A percentile compares a stretch with the other conserved stretches of the same genome.
These are phyloP conservation scores for Synergus laeviventris DNA, from an alignment of 2,888 invertebrate genomes.

Conservation along the genomic window DNA sequence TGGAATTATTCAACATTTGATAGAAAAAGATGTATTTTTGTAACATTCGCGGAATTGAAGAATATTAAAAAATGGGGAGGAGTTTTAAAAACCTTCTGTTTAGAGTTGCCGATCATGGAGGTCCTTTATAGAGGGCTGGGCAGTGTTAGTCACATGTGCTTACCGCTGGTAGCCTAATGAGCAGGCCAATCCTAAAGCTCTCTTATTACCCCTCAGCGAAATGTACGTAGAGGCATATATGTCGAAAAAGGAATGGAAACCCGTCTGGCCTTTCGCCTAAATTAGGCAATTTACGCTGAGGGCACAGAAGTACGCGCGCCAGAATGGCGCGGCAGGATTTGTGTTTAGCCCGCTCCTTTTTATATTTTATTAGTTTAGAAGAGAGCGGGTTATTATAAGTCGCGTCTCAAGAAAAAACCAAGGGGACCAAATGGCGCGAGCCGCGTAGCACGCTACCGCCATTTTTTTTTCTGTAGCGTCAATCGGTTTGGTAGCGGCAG, in stretches of 20 bases:
- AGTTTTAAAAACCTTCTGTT: background rate
- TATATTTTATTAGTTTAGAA: constrained; percentile 50
- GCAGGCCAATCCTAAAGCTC: constrained; percentile 47
- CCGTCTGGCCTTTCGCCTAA: constrained; percentile 61
- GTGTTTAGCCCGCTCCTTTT: constrained; percentile 47
- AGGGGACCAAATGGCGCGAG: constrained; percentile 40
- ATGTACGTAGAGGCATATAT: constrained; percentile 5
- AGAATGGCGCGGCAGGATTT: constrained; percentile 49
- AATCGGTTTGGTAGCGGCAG: constrained; percentile 25
- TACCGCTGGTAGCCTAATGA: constrained; percentile 55
- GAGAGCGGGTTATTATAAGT: constrained; percentile 36
- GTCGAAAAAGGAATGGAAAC: constrained; percentile 55
- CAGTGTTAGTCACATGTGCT: background rate
- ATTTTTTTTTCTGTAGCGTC: constrained; percentile 24
- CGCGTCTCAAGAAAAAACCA: constrained; percentile 15
- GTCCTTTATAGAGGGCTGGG: background rate
- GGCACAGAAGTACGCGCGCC: constrained; percentile 38
- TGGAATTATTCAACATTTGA: too few species aligned
- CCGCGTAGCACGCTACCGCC: constrained; percentile 39
- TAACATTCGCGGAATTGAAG: too few species aligned
- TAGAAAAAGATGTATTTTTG: too few species aligned
- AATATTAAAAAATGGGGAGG: background rate
- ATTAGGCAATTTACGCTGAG: constrained; percentile 68
- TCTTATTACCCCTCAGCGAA: constrained; percentile 41
- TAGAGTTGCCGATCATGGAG: background rate